Conservation (phyloP, 2,113 vertebrate species). For the Phoenicopterus ruber region DNA sequence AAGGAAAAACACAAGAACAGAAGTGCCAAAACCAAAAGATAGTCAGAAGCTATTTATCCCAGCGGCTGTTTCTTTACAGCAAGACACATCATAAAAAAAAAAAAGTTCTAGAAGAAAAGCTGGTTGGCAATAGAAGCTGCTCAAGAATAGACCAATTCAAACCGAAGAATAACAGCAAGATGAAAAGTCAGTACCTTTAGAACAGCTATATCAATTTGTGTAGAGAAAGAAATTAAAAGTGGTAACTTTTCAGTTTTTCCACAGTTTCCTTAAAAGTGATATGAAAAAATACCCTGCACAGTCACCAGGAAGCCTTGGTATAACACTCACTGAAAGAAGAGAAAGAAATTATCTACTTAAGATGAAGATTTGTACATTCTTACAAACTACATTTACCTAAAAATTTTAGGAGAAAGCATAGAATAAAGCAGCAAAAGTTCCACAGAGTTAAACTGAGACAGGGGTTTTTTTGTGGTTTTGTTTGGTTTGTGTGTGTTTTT, state of each 20-base stretch:
- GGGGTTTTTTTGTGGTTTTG: too few species aligned
- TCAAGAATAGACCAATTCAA: neutral
- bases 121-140: neutral
- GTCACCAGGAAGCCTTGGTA: neutral
- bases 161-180: neutral
- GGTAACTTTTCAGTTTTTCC: neutral
- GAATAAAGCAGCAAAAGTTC: neutral
- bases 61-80: neutral
- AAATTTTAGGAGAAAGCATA: neutral
- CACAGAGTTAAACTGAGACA: neutral
- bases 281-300: neutral
- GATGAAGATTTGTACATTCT: neutral
- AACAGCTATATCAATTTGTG: neutral
- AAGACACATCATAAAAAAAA: neutral
- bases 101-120: neutral
- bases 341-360: neutral
- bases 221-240: neutral
- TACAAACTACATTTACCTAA: neutral
- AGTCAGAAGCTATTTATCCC: neutral
- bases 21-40: neutral
- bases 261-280: fast-evolving
- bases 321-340: neutral
- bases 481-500: too few species aligned
- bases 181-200: neutral
- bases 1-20: neutral